These are phyloP conservation scores for Erannis defoliaria DNA, from an alignment of 2,888 invertebrate genomes.

Conservation along the genomic window DNA sequence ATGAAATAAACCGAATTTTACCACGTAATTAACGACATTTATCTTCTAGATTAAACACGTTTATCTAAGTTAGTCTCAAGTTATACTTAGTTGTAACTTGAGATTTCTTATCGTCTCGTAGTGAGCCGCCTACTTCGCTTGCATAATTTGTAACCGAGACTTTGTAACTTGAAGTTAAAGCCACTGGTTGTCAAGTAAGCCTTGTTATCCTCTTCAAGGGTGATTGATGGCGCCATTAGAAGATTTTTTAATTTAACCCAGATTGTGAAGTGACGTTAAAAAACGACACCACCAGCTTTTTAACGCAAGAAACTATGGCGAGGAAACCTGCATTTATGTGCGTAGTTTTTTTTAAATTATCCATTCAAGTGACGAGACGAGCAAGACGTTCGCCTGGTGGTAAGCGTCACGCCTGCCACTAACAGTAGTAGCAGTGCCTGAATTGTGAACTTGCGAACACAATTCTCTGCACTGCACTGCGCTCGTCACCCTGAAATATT, in stretches of 20 bases:
- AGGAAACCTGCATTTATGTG: background rate
- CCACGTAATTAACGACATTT: background rate
- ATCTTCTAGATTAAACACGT: slow-evolving; percentile 6
- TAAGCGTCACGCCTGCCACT: too few relatives aligned
- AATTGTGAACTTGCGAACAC: too few relatives aligned
- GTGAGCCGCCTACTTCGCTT: slow-evolving; percentile 2
- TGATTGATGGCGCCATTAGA: background rate
- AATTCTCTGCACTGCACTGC: too few relatives aligned
- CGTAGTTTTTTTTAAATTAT: too few relatives aligned
- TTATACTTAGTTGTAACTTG: slow-evolving; percentile 20
- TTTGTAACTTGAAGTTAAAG: slow-evolving; percentile 4
- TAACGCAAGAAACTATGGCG: too few relatives aligned
- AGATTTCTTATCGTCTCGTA: slow-evolving; percentile 8
- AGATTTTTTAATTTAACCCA: background rate
- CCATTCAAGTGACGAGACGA: too few relatives aligned
- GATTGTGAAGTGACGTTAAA: background rate
- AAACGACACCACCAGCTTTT: too few relatives aligned
- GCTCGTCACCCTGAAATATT: too few relatives aligned
- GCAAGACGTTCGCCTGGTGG: too few relatives aligned
- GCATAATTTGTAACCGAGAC: slow-evolving; percentile 17
- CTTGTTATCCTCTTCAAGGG: background rate
- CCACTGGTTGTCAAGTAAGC: slow-evolving; percentile 12
- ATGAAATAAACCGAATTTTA: background rate
- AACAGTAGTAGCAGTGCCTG: too few relatives aligned
- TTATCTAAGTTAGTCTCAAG: slow-evolving; percentile 7